phyloP scores from a whole-genome alignment of 2,888 invertebrate species.

The Phalera bucephala region DNA sequence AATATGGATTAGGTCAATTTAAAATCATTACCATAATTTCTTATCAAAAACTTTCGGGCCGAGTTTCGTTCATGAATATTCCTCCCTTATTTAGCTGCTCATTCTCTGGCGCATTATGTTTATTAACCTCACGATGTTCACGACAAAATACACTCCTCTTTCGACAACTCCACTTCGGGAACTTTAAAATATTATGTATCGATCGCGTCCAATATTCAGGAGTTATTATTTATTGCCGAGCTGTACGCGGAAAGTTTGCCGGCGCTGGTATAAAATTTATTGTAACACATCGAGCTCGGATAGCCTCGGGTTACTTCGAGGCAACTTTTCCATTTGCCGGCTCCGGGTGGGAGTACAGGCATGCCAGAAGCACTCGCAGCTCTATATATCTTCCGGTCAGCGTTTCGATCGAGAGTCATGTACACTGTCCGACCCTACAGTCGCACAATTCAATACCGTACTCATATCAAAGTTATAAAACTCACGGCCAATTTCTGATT shows the following conservation, averaged over 20 bases:
- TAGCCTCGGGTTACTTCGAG: conserved; percentile 49
- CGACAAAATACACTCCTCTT: conserved; percentile 20
- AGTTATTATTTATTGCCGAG: conserved; percentile 62
- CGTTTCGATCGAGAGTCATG: conserved; percentile 31
- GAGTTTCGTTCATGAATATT: conserved; percentile 65
- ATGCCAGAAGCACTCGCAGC: conserved; percentile 43
- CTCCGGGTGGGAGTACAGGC: conserved; percentile 36
- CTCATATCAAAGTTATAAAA: too few species aligned
- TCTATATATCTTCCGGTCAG: conserved; percentile 52
- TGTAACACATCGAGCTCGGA: conserved; percentile 48
- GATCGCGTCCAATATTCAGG: conserved; percentile 51
- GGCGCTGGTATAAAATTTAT: conserved; percentile 58
- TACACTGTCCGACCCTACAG: conserved; percentile 19
- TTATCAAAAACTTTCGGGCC: conserved; percentile 63
- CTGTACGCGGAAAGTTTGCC: conserved; percentile 54
- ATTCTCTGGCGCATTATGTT: conserved; percentile 43
- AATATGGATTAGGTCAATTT: conserved; percentile 73
- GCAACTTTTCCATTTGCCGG: conserved; percentile 61
- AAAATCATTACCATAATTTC: conserved; percentile 74
- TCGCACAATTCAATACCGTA: conserved; percentile 5
- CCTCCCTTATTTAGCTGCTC: conserved; percentile 49
- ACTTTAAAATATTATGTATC: conserved; percentile 53
- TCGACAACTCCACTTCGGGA: conserved; percentile 26
- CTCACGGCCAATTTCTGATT: too few species aligned
- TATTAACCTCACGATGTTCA: conserved; percentile 35